Evolutionary conservation across 2,797 vertebrate genomes (phyloP).

Genomic region (Somateria mollissima): DNA sequence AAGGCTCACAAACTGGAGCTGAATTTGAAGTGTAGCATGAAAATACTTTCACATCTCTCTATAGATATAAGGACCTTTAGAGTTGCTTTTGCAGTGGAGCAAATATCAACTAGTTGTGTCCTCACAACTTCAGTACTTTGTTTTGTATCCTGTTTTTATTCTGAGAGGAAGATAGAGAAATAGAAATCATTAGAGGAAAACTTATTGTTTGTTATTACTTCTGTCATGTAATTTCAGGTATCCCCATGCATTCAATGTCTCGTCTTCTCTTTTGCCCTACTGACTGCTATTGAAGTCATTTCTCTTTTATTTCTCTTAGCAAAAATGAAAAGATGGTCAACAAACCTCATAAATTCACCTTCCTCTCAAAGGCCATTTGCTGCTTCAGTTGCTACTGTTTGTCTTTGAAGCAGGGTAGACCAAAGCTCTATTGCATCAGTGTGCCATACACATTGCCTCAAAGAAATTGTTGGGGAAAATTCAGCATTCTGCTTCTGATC

Average conservation of each 20-base stretch:
- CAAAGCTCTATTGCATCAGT: background rate
- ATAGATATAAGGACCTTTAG: background rate
- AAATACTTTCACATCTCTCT: conserved; percentile 22
- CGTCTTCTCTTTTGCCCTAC: background rate
- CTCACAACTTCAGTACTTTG: background rate
- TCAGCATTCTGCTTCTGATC: background rate
- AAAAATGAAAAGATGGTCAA: conserved; percentile 16
- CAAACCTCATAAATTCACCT: background rate
- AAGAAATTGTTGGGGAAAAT: background rate
- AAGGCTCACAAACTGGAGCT: background rate
- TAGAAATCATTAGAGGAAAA: background rate
- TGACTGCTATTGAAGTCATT: conserved; percentile 13
- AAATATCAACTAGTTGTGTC: background rate
- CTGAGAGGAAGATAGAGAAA: background rate
- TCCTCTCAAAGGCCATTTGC: conserved; percentile 1
- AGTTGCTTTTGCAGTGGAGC: background rate
- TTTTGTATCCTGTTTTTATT: conserved; percentile 7
- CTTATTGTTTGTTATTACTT: background rate
- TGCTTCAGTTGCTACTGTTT: conserved; percentile 9
- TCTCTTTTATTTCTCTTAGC: background rate
- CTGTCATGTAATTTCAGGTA: background rate
- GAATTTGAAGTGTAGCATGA: conserved; percentile 37
- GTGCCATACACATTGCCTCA: background rate
- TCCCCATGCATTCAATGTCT: background rate
- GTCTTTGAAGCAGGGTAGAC: conserved; percentile 34